Percentiles rank a stretch among this genome's conserved stretches.
Evolutionary conservation across 2,113 vertebrate genomes (phyloP).

Genomic region (Pelvicachromis taeniatus): DNA sequence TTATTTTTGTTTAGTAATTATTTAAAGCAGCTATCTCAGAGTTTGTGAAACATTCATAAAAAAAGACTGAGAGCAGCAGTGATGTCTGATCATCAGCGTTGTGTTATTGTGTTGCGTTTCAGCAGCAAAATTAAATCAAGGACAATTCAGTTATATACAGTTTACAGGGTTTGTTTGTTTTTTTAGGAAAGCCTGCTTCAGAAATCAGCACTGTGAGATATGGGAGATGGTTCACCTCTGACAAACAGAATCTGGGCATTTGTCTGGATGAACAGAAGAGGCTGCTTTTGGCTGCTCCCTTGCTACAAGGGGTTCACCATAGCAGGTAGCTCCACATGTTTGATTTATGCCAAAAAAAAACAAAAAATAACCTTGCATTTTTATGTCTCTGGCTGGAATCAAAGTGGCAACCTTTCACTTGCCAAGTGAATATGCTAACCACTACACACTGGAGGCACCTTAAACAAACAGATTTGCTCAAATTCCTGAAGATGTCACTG

Average conservation of each 20-base stretch:
- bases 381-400: not conserved
- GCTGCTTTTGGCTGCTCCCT: no score
- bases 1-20: not conserved
- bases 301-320: no score
- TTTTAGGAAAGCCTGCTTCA: not conserved
- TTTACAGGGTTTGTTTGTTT: accelerated
- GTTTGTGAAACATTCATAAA: not conserved
- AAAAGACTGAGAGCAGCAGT: not conserved
- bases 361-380: accelerated
- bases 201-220: not conserved
- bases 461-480: not conserved
- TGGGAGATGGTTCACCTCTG: not conserved
- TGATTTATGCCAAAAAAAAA: not conserved
- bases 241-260: no score
- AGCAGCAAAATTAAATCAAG: not conserved
- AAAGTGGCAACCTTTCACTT: not conserved
- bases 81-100: not conserved
- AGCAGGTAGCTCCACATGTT: not conserved
- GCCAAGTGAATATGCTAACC: not conserved
- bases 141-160: not conserved
- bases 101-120: not conserved
- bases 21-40: not conserved
- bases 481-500: not conserved
- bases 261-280: no score
- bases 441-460: not conserved